Evolutionary conservation across 2,113 vertebrate species (phyloP).

Genomic region (Panthera uncia): DNA sequence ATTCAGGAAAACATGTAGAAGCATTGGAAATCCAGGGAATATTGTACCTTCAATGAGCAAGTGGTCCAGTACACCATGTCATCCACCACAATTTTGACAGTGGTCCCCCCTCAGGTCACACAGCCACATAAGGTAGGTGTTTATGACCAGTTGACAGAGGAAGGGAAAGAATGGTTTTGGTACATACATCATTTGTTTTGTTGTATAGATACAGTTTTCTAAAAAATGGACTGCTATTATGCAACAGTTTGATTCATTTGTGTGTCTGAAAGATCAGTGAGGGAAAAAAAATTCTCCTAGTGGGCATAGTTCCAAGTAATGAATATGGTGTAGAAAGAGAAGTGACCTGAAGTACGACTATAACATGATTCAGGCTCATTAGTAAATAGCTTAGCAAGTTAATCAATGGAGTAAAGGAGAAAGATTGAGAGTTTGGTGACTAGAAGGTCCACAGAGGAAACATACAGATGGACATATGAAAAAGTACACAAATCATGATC

Average conservation of each 20-base stretch:
- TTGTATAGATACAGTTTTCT: background rate
- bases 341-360: background rate
- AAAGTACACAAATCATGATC: background rate
- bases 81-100: background rate
- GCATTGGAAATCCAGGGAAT: background rate
- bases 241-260: background rate
- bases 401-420: background rate
- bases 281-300: background rate
- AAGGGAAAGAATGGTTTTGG: background rate
- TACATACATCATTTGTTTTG: background rate
- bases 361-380: background rate
- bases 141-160: background rate
- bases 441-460: background rate
- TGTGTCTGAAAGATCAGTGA: background rate
- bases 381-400: background rate
- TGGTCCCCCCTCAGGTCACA: background rate
- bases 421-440: background rate
- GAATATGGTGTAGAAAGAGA: background rate
- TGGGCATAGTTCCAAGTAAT: background rate
- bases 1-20: background rate
- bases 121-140: background rate
- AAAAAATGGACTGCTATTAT: background rate
- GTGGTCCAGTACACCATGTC: fast-evolving
- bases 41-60: background rate
- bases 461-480: background rate